Conservation (phyloP, 2,888 invertebrate genomes). For the Drosophila meridiana region DNA sequence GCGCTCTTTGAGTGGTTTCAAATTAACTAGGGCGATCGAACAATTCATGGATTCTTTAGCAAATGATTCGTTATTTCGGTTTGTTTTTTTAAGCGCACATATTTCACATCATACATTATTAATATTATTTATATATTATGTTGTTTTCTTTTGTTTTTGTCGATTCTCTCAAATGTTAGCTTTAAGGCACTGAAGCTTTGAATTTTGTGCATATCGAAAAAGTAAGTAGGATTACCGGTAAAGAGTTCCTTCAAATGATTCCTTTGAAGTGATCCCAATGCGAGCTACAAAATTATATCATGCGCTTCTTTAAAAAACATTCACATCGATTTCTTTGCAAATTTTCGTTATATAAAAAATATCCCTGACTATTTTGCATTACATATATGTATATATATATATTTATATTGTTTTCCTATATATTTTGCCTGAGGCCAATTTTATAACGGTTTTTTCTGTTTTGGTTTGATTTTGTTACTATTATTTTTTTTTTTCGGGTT, state of each 20-base stretch:
- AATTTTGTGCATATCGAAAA: slow-evolving; percentile 79
- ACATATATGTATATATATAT: slow-evolving; percentile 20
- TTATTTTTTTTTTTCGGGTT: slow-evolving; percentile 22
- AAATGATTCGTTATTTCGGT: background rate
- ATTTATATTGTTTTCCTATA: slow-evolving; percentile 21
- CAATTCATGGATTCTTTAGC: slow-evolving; percentile 15
- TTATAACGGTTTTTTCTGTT: slow-evolving; percentile 29
- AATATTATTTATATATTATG: slow-evolving; percentile 19
- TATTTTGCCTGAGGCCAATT: slow-evolving; percentile 68
- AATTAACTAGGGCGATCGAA: slow-evolving; percentile 30
- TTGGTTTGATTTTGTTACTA: slow-evolving; percentile 17
- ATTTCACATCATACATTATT: slow-evolving; percentile 30
- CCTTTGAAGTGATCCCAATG: slow-evolving; percentile 37
- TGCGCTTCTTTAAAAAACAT: slow-evolving; percentile 58
- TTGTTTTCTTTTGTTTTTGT: slow-evolving; percentile 31
- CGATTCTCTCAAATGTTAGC: slow-evolving; percentile 62
- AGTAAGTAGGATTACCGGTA: slow-evolving; percentile 50
- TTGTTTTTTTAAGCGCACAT: slow-evolving; percentile 41
- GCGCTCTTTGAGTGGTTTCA: slow-evolving; percentile 45
- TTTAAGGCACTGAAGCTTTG: slow-evolving; percentile 84
- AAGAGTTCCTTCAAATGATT: slow-evolving; percentile 16
- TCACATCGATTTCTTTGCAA: slow-evolving; percentile 53
- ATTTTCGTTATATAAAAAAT: slow-evolving; percentile 74
- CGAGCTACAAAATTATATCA: slow-evolving; percentile 60
- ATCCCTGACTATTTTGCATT: slow-evolving; percentile 76